Conservation (phyloP, 2,113 vertebrate genomes). For the Crotophaga sulcirostris region DNA sequence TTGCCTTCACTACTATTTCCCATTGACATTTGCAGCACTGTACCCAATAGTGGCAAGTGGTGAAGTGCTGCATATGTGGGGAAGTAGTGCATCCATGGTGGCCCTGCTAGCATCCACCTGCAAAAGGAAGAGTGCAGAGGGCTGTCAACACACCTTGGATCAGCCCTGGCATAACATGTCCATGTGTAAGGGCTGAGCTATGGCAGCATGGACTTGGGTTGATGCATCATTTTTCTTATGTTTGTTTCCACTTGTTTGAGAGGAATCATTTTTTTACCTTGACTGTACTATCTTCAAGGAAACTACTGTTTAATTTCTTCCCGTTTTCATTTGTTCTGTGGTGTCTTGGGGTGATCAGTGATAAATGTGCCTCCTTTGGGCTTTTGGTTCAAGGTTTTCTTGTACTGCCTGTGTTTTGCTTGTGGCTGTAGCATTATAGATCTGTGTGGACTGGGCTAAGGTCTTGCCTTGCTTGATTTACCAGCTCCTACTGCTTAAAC, state of each 20-base stretch:
- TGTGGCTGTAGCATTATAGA: background rate
- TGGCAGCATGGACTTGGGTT: background rate
- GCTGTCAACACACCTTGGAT: background rate
- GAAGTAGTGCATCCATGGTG: fast-evolving
- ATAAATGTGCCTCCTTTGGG: background rate
- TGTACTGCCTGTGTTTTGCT: background rate
- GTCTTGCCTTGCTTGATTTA: background rate
- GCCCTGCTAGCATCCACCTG: background rate
- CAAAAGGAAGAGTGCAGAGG: background rate
- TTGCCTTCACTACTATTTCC: background rate
- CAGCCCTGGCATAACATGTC: fast-evolving
- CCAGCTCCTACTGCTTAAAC: background rate
- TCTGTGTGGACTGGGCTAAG: background rate
- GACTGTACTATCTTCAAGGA: background rate
- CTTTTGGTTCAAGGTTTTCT: background rate
- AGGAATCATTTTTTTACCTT: background rate
- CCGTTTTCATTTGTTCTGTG: background rate
- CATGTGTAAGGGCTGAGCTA: background rate
- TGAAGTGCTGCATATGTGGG: background rate
- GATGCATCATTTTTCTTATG: background rate
- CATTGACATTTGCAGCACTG: background rate
- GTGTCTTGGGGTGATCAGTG: background rate
- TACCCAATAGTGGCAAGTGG: background rate
- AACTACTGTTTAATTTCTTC: background rate
- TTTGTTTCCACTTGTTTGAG: background rate